phyloP scores from a whole-genome alignment of 2,797 vertebrate genomes.

The Jordanella pulchra region DNA sequence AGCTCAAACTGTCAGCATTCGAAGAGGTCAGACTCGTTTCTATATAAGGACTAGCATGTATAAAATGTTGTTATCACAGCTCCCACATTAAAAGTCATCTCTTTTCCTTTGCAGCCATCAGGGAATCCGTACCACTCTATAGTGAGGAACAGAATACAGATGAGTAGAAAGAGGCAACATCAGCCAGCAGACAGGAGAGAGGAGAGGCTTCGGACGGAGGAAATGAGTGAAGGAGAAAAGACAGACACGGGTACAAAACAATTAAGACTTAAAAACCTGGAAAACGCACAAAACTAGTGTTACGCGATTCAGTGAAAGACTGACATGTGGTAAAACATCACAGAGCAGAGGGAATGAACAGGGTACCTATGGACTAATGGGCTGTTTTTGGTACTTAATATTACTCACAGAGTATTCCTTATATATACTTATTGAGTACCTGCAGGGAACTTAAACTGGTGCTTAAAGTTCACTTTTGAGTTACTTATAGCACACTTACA shows the following conservation, averaged over 20 bases:
- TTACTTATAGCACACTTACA: neutral
- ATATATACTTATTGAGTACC: neutral
- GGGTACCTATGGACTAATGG: neutral
- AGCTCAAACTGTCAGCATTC: conserved; percentile 3
- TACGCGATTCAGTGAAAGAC: neutral
- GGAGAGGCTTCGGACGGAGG: conserved; percentile 6
- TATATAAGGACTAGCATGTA: neutral
- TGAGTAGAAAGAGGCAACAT: conserved; percentile 73
- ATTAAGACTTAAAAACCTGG: neutral
- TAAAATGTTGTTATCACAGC: neutral
- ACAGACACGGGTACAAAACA: conserved; percentile 43
- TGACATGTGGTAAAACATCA: neutral
- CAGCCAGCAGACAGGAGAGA: conserved; percentile 28
- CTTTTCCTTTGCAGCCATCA: conserved; percentile 41
- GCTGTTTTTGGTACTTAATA: neutral
- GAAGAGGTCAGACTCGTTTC: conserved; percentile 48
- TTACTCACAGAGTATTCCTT: neutral
- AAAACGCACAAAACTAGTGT: neutral
- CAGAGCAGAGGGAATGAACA: neutral
- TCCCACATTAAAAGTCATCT: neutral
- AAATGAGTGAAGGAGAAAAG: conserved; percentile 12
- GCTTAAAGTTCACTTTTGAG: neutral
- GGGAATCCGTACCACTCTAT: conserved; percentile 30
- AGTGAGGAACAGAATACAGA: conserved; percentile 33
- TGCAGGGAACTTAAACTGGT: neutral